phyloP scores from a whole-genome alignment of 1,140 invertebrate genomes.

The Drosophila nasuta region DNA sequence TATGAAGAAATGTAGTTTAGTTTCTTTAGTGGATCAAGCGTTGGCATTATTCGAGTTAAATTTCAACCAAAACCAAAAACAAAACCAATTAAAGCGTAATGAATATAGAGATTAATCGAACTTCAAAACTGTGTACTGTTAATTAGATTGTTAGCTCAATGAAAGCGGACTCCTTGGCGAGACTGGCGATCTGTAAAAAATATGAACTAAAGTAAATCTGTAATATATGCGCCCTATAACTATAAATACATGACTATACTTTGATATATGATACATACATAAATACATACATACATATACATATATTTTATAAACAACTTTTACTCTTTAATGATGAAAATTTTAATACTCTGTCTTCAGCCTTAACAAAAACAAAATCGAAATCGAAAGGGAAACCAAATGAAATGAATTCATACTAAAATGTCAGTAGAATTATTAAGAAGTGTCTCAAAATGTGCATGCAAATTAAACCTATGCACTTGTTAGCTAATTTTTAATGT shows the following conservation, averaged over 20 bases:
- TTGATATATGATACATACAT: constrained; percentile 73
- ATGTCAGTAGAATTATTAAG: constrained; percentile 24
- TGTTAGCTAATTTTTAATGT: constrained; percentile 76
- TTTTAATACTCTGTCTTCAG: constrained; percentile 82
- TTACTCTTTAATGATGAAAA: constrained; percentile 75
- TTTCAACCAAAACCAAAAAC: constrained; percentile 9
- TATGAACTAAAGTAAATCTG: constrained; percentile 61
- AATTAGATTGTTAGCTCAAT: constrained; percentile 66
- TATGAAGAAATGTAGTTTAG: constrained; percentile 60
- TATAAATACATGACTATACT: constrained; percentile 70
- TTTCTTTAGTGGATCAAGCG: constrained; percentile 74
- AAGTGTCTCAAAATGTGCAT: constrained; percentile 13
- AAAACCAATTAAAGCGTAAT: constrained; percentile 13
- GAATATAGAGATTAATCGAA: constrained; percentile 31
- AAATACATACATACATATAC: constrained; percentile 55
- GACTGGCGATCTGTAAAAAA: constrained; percentile 59
- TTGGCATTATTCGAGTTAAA: constrained; percentile 76
- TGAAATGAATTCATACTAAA: constrained; percentile 34
- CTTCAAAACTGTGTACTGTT: constrained; percentile 44
- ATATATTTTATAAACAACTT: constrained; percentile 83
- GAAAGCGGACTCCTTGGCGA: constrained; percentile 13
- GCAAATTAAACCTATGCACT: constrained; percentile 55
- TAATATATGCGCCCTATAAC: constrained; percentile 66
- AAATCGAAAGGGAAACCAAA: constrained; percentile 40
- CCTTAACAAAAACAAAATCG: constrained; percentile 55